phyloP scores from a whole-genome alignment of 2,113 vertebrate genomes.

The Thunnus maccoyii region DNA sequence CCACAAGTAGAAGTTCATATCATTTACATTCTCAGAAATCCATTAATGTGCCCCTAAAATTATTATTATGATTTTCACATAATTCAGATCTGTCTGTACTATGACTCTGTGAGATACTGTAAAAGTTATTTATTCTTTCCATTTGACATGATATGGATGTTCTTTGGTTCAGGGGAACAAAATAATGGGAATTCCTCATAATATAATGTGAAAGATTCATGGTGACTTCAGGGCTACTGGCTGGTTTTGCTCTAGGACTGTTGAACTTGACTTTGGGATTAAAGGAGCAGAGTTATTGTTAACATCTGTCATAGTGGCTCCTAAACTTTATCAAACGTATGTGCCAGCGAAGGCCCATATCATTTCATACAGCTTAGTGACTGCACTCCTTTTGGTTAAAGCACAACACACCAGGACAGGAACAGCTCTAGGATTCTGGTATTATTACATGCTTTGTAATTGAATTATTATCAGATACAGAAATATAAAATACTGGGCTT shows the following conservation, averaged over 20 bases:
- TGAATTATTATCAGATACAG: neutral
- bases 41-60: neutral
- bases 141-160: too few relatives aligned
- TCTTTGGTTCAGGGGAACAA: too few relatives aligned
- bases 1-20: neutral
- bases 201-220: too few relatives aligned
- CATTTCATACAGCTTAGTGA: neutral
- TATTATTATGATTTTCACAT: too few relatives aligned
- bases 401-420: neutral
- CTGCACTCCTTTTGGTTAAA: neutral
- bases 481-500: neutral
- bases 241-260: neutral
- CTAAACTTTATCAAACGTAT: neutral
- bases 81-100: too few relatives aligned
- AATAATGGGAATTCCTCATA: too few relatives aligned
- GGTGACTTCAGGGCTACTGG: too few relatives aligned
- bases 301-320: neutral
- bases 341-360: neutral
- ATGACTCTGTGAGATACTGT: too few relatives aligned
- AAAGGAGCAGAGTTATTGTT: neutral
- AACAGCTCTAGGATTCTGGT: neutral
- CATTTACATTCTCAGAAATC: neutral
- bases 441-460: neutral
- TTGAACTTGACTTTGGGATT: conserved; percentile 22
- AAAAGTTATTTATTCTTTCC: too few relatives aligned